Percentiles rank a stretch among this genome's conserved stretches.
Evolutionary conservation across 1,140 invertebrate genomes (phyloP).

Genomic region (Microplitis mediator): DNA sequence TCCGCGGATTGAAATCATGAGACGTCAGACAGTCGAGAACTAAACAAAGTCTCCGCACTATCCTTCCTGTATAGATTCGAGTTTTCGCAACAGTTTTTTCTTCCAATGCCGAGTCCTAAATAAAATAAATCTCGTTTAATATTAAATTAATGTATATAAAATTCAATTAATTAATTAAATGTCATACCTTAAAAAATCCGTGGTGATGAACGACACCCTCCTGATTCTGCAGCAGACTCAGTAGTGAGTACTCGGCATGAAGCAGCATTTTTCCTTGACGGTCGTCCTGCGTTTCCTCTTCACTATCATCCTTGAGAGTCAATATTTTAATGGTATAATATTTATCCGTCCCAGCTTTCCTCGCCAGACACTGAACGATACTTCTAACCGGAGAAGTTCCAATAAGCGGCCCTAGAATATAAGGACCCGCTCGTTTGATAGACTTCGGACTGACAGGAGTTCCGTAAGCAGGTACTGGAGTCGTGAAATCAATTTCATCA

Average conservation of each 20-base stretch:
- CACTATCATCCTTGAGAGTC: constrained; percentile 63
- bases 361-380: constrained; percentile 79
- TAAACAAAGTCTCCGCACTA: constrained; percentile 72
- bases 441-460: constrained; percentile 47
- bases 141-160: background rate
- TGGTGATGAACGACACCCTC: constrained; percentile 81
- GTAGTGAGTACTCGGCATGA: constrained; percentile 80
- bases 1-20: constrained; percentile 76
- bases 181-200: constrained; percentile 78
- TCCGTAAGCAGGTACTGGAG: constrained; percentile 41
- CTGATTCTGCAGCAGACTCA: constrained; percentile 74
- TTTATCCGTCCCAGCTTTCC: constrained; percentile 75
- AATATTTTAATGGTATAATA: constrained; percentile 80
- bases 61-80: constrained; percentile 68
- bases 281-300: constrained; percentile 77
- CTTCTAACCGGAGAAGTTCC: constrained; percentile 79
- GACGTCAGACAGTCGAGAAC: constrained; percentile 79
- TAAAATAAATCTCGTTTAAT: constrained; percentile 10
- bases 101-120: constrained; percentile 74
- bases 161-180: background rate
- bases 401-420: constrained; percentile 74
- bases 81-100: constrained; percentile 65
- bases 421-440: constrained; percentile 71
- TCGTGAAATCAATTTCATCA: constrained; percentile 1
- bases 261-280: constrained; percentile 82